Base-by-base conservation (phyloP, 2,888 invertebrate genomes). In the Lepeophtheirus nordmannii region DNA sequence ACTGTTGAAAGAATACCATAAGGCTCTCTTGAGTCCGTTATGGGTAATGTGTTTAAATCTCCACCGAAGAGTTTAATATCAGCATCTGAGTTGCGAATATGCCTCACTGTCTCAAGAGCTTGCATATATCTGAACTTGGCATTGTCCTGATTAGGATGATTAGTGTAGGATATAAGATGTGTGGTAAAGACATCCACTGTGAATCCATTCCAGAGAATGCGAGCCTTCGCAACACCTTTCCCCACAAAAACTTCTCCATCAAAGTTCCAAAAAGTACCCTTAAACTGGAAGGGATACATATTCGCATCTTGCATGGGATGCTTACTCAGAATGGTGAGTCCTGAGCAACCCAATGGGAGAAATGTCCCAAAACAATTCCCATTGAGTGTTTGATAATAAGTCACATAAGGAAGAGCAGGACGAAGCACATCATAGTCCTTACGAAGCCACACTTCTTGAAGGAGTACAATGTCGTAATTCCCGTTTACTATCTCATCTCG, bases 111-210 rank as follows among this genome's bases (percentile, higher is more conserved):
- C 56, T 63, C 63, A 14, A 63, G 56, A 37, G 63, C 56, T 23
- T 63, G 63, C 56, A 53, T 46, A 53, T 56, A 63, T 22, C 63
- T n/a, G 22, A 53, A 22, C 41, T 53, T 20, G n/a, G 20, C 23
- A 30, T 63, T 63, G 38, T 63, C 63, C 22, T 38, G 41, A 23
- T 63, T 46, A 14, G 63, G 63, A 38, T 63, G 41, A 53, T 60
- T 61, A 10, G 66, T 66, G 22, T 66, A 66, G 17, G 66, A 66
- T n/a, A 66, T 58, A 10, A 66, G 46, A 60, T 66, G 66, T 41
- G 66, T 66, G 22, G 66, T 66, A 41, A 66, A 66, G n/a, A 66
- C 41, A 22, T 66, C 66, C 12, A 66, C 40, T 14, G 40, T 60
- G 20, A 60, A 14, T 10, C 58, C 23, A 14, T 39, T 17, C 56